A percentile compares a stretch with the other conserved stretches of the same genome.
These are phyloP conservation scores for Zaprionus lineosus DNA, from an alignment of 2,888 invertebrate genomes.

Conservation along the genomic window DNA sequence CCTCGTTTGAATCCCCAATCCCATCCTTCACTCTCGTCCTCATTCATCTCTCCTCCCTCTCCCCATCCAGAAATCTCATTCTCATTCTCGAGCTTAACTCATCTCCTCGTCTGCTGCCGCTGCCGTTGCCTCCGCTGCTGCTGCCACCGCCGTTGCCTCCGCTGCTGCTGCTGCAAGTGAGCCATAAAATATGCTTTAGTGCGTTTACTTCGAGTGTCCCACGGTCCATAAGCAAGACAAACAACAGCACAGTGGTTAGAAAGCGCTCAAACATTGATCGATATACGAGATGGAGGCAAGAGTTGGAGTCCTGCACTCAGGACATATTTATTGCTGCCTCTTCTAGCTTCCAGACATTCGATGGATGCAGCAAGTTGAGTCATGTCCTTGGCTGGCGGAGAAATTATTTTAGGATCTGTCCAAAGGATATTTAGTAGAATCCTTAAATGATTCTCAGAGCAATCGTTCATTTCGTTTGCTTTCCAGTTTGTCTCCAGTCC, in stretches of 20 bases:
- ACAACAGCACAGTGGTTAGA: conserved; percentile 35
- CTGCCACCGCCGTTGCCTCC: not conserved
- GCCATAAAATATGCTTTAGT: conserved; percentile 73
- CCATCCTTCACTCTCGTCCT: not conserved
- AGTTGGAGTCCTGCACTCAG: no score
- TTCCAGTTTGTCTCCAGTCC: no score
- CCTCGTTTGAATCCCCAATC: conserved; percentile 13
- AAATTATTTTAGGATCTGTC: no score
- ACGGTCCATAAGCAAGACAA: conserved; percentile 17
- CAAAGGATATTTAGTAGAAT: no score
- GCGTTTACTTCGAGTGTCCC: conserved; percentile 48
- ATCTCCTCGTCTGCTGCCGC: not conserved
- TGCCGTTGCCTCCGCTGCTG: not conserved
- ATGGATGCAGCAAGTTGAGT: no score
- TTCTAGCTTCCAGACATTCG: no score
- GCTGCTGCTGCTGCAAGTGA: conserved; percentile 56
- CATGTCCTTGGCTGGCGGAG: no score
- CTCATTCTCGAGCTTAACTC: not conserved
- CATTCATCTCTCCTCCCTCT: not conserved
- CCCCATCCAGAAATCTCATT: not conserved
- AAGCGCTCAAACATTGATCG: not conserved
- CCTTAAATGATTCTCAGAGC: no score
- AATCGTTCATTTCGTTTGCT: no score
- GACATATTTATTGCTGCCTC: no score
- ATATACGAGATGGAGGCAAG: not conserved